Conservation (phyloP, 1,140 invertebrate genomes). For the Drosophila simulans region DNA sequence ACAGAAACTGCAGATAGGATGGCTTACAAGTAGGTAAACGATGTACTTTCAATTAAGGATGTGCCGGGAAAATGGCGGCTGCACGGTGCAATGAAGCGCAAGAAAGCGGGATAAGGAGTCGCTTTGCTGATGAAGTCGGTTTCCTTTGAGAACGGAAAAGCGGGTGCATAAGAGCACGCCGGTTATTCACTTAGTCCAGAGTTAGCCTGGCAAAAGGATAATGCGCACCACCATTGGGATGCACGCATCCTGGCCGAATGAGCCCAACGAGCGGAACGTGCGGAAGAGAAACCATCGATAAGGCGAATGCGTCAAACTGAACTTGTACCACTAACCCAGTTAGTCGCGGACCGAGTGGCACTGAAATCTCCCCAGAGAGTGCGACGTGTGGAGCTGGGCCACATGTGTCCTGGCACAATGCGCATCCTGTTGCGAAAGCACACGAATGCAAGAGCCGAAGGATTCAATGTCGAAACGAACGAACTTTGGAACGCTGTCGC, state of each 20-base stretch:
- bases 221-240: constrained; percentile 22
- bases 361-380: neutral
- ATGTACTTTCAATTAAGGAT: constrained; percentile 72
- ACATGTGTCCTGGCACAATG: constrained; percentile 37
- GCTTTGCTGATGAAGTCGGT: constrained; percentile 24
- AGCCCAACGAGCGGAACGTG: constrained; percentile 20
- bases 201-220: constrained; percentile 9
- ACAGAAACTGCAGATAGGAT: constrained; percentile 49
- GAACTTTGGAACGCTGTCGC: constrained; percentile 9
- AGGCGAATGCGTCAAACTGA: constrained; percentile 65
- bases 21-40: constrained; percentile 71
- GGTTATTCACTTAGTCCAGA: constrained; percentile 6
- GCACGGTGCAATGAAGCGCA: constrained; percentile 19
- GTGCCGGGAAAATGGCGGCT: constrained; percentile 30
- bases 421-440: constrained; percentile 41
- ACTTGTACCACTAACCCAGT: constrained; percentile 84
- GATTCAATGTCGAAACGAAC: constrained; percentile 14
- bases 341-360: constrained; percentile 33
- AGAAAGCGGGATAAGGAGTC: neutral
- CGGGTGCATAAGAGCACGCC: neutral
- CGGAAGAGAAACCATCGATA: constrained; percentile 49
- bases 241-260: constrained; percentile 33
- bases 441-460: neutral
- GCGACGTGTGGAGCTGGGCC: constrained; percentile 13
- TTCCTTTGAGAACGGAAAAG: constrained; percentile 2